These are phyloP conservation scores for Tethya wilhelma DNA, from an alignment of 37 sponge, comb jelly and placozoan species.

Conservation along the genomic window DNA sequence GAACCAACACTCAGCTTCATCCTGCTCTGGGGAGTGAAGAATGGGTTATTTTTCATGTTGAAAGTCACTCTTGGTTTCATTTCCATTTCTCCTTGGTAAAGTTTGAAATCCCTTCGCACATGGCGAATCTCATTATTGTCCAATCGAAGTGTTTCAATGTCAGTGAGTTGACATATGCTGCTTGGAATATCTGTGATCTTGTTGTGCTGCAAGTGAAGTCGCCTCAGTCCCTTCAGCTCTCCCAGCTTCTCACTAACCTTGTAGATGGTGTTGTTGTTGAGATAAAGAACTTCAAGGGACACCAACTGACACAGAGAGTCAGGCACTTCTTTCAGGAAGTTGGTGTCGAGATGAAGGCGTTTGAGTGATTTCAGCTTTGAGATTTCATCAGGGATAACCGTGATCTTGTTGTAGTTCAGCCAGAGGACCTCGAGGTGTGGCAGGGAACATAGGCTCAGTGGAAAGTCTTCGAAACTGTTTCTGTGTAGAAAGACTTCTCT, in stretches of 20 bases:
- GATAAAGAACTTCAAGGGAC: slow-evolving; percentile 59
- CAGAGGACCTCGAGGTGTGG: slow-evolving; percentile 62
- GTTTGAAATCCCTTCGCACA: slow-evolving; percentile 28
- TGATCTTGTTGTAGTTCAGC: slow-evolving; percentile 61
- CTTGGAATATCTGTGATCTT: slow-evolving; percentile 53
- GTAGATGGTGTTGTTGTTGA: slow-evolving; percentile 58
- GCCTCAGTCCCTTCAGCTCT: slow-evolving; percentile 26
- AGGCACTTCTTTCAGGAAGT: slow-evolving; percentile 50
- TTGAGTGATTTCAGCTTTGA: slow-evolving; percentile 21
- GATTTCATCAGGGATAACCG: slow-evolving; percentile 55
- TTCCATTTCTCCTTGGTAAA: slow-evolving; percentile 8
- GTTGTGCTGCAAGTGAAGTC: slow-evolving; percentile 71
- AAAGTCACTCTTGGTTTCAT: background rate
- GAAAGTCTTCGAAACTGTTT: slow-evolving; percentile 57
- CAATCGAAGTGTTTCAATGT: slow-evolving; percentile 37
- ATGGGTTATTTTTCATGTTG: slow-evolving; percentile 43
- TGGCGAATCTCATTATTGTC: slow-evolving; percentile 62
- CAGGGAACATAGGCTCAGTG: slow-evolving; percentile 43
- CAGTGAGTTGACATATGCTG: slow-evolving; percentile 27
- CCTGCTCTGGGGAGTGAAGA: slow-evolving; percentile 31
- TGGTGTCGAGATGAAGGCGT: slow-evolving; percentile 73
- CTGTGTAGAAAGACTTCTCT: slow-evolving; percentile 69
- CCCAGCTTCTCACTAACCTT: slow-evolving; percentile 32
- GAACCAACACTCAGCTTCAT: background rate
- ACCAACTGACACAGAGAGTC: slow-evolving; percentile 44